Base-by-base conservation (phyloP, 2,797 vertebrate species). In the Cottoperca gobio region DNA sequence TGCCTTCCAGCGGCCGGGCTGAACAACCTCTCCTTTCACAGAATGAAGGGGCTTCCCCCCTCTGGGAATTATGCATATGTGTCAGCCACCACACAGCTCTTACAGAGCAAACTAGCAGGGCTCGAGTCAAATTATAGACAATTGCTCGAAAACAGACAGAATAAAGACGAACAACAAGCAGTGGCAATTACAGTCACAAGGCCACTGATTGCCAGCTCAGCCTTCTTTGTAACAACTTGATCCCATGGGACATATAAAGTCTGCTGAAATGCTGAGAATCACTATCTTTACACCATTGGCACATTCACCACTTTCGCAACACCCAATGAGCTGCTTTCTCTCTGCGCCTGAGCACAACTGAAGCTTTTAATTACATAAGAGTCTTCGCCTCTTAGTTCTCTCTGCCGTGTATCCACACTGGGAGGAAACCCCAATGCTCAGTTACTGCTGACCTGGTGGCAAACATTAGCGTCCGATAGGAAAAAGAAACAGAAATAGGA, bases 191-290 rank as follows among this genome's bases (percentile, higher is more conserved):
- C 39, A 76, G 33, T 62, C 50, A n/a, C 21, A 14, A n/a, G 40
- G 58, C 59, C 49, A 3, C 73, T 59, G 83, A 81, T 37, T 68
- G 72, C 11, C 50, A 46, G 76, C 68, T 60, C 63, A 26, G 65
- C 43, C 68, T 61, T 68, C 83, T 64, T 33, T 53, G 59, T 63
- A 55, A 70, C 0, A 1, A 37, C 68, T 42, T 37, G 57, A 79
- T 76, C 75, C 65, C 17, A 24, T 52, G 65, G 59, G 73, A 48
- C 45, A 59, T 83, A 84, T 11, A 31, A 45, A 59, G n/a, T n/a
- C n/a, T n/a, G n/a, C n/a, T n/a, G 58, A 76, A 72, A 70, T 24
- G 79, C 73, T 73, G 59, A 21, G 86, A 86, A 84, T 84, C 74
- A 75, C 75, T 80, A 21, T 81, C 70, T 73, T 79, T 59, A 82